phyloP scores from a whole-genome alignment of 2,888 invertebrate genomes.

The Drosophila incognita region DNA sequence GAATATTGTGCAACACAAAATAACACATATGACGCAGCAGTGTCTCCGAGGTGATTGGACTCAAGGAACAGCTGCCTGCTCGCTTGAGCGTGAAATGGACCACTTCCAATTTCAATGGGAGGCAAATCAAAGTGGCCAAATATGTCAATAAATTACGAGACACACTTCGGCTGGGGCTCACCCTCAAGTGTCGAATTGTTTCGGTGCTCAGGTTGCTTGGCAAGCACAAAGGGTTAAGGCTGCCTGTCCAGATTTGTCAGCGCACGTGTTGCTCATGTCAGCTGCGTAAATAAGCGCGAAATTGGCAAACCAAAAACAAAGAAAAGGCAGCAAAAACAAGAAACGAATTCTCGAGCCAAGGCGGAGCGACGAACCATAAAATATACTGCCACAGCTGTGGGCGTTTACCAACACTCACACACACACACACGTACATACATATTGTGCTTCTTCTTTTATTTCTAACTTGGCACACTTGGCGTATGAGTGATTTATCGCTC shows the following conservation, averaged over 20 bases:
- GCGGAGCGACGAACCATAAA: conserved; percentile 53
- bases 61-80: conserved; percentile 42
- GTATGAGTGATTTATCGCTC: conserved; percentile 73
- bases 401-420: conserved; percentile 29
- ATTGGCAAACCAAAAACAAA: conserved; percentile 51
- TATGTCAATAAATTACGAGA: conserved; percentile 71
- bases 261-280: conserved; percentile 76
- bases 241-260: conserved; percentile 57
- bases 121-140: conserved; percentile 61
- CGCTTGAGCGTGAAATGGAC: conserved; percentile 57
- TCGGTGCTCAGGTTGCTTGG: not conserved
- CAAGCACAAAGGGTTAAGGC: conserved; percentile 55
- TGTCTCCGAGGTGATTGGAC: conserved; percentile 52
- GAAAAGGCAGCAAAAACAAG: conserved; percentile 3
- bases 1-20: conserved; percentile 15
- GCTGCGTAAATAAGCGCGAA: conserved; percentile 75
- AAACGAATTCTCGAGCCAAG: conserved; percentile 18
- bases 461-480: conserved; percentile 53
- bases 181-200: conserved; percentile 68
- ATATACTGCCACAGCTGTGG: conserved; percentile 48
- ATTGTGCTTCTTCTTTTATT: conserved; percentile 18
- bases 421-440: not conserved
- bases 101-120: conserved; percentile 28
- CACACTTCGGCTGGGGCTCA: conserved; percentile 23
- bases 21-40: conserved; percentile 35